Percentiles rank a stretch among this genome's conserved stretches.
These are phyloP conservation scores for Tychaedon coryphoeus DNA, from an alignment of 2,113 vertebrate species.

Conservation along the genomic window DNA sequence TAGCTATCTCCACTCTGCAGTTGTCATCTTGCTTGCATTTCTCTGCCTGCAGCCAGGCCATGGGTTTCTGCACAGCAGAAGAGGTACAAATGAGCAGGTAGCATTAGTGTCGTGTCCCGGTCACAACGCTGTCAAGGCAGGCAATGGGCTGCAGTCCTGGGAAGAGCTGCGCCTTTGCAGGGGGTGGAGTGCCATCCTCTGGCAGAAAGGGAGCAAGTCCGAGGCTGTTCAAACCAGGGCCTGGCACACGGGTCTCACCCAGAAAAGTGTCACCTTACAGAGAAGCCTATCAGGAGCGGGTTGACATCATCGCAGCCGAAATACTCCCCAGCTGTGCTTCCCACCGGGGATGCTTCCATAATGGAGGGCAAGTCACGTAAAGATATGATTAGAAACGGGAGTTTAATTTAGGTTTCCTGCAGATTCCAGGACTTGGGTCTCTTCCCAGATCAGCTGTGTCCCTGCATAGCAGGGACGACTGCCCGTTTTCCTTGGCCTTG, in stretches of 20 bases:
- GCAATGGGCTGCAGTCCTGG: neutral
- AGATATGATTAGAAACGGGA: neutral
- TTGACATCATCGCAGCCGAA: slow-evolving; percentile 66
- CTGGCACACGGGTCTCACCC: neutral
- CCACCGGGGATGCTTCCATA: slow-evolving; percentile 49
- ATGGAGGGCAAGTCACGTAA: slow-evolving; percentile 11
- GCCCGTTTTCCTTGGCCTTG: neutral
- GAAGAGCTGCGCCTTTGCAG: neutral
- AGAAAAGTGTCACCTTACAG: slow-evolving; percentile 10
- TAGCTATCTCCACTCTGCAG: neutral
- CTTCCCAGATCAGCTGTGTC: neutral
- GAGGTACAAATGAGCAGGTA: slow-evolving; percentile 22
- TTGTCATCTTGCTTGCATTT: neutral
- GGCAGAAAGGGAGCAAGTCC: neutral
- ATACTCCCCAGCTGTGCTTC: slow-evolving; percentile 65
- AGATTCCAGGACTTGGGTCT: slow-evolving; percentile 11
- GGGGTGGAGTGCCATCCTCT: slow-evolving; percentile 41
- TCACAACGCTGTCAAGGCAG: neutral
- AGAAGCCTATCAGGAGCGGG: slow-evolving; percentile 56
- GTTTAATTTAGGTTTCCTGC: slow-evolving; percentile 57
- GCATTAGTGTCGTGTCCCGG: neutral
- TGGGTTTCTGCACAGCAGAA: neutral
- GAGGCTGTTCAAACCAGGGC: neutral
- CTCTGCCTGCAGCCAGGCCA: neutral
- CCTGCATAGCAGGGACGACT: neutral